Base-by-base conservation (phyloP, 2,113 vertebrate species). In the Tenebrosternarchus preto region DNA sequence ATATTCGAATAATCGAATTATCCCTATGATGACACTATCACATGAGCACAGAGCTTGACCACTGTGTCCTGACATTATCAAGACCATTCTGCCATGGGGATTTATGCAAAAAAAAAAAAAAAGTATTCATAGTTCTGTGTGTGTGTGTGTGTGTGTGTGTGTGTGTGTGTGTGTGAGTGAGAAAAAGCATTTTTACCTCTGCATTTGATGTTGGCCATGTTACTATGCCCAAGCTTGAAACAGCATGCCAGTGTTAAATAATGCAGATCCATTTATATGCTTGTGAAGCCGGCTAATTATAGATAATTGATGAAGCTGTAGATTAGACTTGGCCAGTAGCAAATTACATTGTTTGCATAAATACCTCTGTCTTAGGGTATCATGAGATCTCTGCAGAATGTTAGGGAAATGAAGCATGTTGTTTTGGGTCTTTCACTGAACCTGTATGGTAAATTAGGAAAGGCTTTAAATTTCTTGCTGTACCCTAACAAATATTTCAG, bases 241-340 rank as follows among this genome's bases (percentile, higher is more conserved):
- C 36, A 77, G 83, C 82, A 57, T 88, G 70, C 70, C 83, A 88
- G 70, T 70, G 66, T 61, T 87, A 76, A 90, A 88, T 88, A 80
- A 87, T 87, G 87, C 77, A 90, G 71, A 76, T 24, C n/a, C 76
- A 89, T 86, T 85, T 80, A 78, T 68, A 85, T 76, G 61, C 59
- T 86, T 84, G 82, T 46, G 73, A 78, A 85, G 63, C 71, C 76
- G 75, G 43, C 67, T 86, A 82, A 87, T 87, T 81, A 85, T 81
- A 77, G 73, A 86, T 80, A 84, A 82, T 73, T 81, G 55, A 87
- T 19, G 73, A 25, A 11, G 19, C 72, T 77, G 63, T 68, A 66
- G 73, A 78, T 39, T 64, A 15, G 63, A 17, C 27, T 72, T 63
- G 77, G 73, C 69, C 25, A 84, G 72, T 64, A 33, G 66, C 56